Base-by-base conservation (phyloP, 2,888 invertebrate genomes). In the Ctena decussata region DNA sequence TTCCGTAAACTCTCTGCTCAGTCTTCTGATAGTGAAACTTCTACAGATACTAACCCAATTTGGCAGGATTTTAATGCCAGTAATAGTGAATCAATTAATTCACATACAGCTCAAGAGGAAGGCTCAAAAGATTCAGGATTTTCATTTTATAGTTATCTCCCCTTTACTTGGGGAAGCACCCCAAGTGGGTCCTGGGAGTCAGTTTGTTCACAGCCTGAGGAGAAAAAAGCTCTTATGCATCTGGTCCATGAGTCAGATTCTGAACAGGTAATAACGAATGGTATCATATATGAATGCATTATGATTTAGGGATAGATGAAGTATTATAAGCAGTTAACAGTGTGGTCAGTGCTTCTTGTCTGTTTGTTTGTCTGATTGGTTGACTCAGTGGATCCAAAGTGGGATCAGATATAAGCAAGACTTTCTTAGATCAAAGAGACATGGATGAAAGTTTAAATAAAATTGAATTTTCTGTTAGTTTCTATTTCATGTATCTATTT, bases 211-310 rank as follows among this genome's bases (percentile, higher is more conserved):
- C 84, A 89, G 41, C 75, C 77, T 32, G 88, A 89, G 46, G 88
- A 85, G 37, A 89, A 82, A 24, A 80, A 77, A 46, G 80, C 86
- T 32, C 44, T 89, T 24, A 71, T 80, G n/a, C 85, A 82, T 37
- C 69, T 89, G 3, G 73, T 89, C 3, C 53, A 82, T 24, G 74
- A 77, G 35, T 82, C 84, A n/a, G 88, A 89, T 32, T 85, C 88
- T 0, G 86, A 89, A 39, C 85, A 84, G 86, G 88, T 89, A 75
- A 69, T n/a, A n/a, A n/a, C n/a, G n/a, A n/a, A n/a, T n/a, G n/a
- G n/a, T n/a, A n/a, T n/a, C n/a, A n/a, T n/a, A n/a, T n/a, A n/a
- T n/a, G n/a, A n/a, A n/a, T n/a, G n/a, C n/a, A n/a, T n/a, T n/a
- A n/a, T n/a, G n/a, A n/a, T n/a, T n/a, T n/a, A n/a, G n/a, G n/a